These are phyloP conservation scores for Neoascia interrupta DNA, from an alignment of 2,888 invertebrate species.

Conservation along the genomic window DNA sequence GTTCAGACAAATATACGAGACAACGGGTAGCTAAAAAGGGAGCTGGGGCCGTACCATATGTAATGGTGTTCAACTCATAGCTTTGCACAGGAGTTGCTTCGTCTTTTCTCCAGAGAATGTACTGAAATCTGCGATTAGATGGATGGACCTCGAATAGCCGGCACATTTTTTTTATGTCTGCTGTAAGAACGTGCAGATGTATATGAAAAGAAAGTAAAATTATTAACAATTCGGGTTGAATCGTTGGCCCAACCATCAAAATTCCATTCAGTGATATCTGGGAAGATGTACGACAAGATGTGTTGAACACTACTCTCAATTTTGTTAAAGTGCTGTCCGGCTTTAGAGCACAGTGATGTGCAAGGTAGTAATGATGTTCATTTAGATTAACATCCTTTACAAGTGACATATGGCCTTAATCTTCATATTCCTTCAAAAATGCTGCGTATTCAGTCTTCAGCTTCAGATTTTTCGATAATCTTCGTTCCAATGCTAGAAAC, in stretches of 20 bases:
- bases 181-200: background rate
- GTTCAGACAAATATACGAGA: slow-evolving; percentile 5
- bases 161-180: no score
- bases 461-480: background rate
- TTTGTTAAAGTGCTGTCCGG: background rate
- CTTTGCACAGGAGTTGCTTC: slow-evolving; percentile 1
- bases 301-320: background rate
- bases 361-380: background rate
- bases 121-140: slow-evolving; percentile 6
- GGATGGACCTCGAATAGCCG: slow-evolving; percentile 10
- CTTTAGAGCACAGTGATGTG: background rate
- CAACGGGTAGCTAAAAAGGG: slow-evolving; percentile 26
- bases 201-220: background rate
- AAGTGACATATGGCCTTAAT: background rate
- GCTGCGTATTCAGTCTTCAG: background rate
- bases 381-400: background rate
- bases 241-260: background rate
- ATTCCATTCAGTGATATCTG: background rate
- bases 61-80: slow-evolving; percentile 28
- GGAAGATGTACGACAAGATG: background rate
- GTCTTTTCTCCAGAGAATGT: slow-evolving; percentile 24
- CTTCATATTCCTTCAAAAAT: background rate
- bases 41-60: slow-evolving; percentile 27
- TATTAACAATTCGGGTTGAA: background rate
- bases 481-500: background rate